Base-by-base conservation (phyloP, 2,888 invertebrate species). In the Leucophenga montana region DNA sequence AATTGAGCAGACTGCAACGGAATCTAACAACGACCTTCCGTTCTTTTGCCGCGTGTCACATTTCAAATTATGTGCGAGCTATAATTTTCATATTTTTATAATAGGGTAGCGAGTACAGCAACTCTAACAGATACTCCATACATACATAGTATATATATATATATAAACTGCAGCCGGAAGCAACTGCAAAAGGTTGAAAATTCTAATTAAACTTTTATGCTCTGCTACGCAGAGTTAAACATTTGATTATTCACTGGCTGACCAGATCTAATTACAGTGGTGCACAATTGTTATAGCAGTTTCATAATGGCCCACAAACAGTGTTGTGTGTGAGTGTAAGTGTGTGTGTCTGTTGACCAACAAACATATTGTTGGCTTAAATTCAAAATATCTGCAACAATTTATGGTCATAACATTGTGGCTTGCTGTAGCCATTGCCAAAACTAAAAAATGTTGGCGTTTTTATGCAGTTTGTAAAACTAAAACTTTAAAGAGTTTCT, bases 351-450 rank as follows among this genome's bases (percentile, higher is more conserved):
- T 31, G 33, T 59, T 78, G 75, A 77, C 83, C 84, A 78, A 75
- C 70, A 80, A 83, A 83, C 82, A 83, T 83, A 84, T 80, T 84
- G 84, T 81, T 83, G 82, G 82, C 82, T 77, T 75, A 77, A 79
- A 83, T 75, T 81, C 80, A 78, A 83, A 84, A 81, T 39, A 59
- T 74, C 72, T 72, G 73, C 77, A 77, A 78, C 76, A 79, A 82
- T 82, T 83, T 82, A 82, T 83, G 78, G 75, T 73, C 71, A 72
- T 44, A 73, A 72, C 33, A n/a, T 64, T 64, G 62, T 64, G 62
- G 62, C n/a, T 18, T 50, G 50, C 50, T 50, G 16, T 48, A 44
- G 14, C 20, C 62, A 48, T 48, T 64, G 62, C 62, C 62, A 64
- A 64, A 64, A 39, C 39, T 39, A 8, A 39, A 39, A 39, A 39